These are phyloP conservation scores for Muscina levida DNA, from an alignment of 2,888 invertebrate genomes.

Conservation along the genomic window DNA sequence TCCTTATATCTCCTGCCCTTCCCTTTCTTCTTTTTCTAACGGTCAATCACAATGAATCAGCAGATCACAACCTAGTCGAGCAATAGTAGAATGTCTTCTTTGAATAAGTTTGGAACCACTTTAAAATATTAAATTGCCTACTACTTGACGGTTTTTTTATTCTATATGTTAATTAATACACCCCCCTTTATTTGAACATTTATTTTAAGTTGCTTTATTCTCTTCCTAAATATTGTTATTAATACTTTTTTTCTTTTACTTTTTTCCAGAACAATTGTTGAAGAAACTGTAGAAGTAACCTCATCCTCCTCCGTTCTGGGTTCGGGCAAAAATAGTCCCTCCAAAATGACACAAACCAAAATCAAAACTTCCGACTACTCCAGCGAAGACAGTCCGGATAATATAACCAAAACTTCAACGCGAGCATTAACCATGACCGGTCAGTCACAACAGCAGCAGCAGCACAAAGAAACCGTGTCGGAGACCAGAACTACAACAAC, in stretches of 20 bases:
- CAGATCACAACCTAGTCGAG: no score
- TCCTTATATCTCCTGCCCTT: no score
- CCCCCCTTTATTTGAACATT: no score
- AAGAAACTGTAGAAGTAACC: constrained; percentile 76
- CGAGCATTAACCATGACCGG: not conserved
- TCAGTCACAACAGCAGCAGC: constrained; percentile 40
- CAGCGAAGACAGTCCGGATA: constrained; percentile 81
- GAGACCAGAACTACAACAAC: constrained; percentile 70
- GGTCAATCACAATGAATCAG: no score
- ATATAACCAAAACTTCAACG: constrained; percentile 59
- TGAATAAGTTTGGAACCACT: no score
- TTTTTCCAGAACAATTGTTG: constrained; percentile 75
- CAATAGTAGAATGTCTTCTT: no score
- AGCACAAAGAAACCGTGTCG: constrained; percentile 70
- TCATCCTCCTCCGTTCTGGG: constrained; percentile 61
- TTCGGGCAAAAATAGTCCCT: constrained; percentile 52
- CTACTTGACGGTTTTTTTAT: no score
- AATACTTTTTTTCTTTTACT: constrained; percentile 25
- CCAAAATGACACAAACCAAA: constrained; percentile 63
- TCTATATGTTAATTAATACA: no score
- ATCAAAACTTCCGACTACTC: constrained; percentile 82
- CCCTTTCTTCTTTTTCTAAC: no score
- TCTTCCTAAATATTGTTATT: no score
- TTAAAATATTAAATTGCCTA: no score
- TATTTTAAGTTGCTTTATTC: no score